phyloP scores from a whole-genome alignment of 2,797 vertebrate species.

The Scolopax bukidnonensis region DNA sequence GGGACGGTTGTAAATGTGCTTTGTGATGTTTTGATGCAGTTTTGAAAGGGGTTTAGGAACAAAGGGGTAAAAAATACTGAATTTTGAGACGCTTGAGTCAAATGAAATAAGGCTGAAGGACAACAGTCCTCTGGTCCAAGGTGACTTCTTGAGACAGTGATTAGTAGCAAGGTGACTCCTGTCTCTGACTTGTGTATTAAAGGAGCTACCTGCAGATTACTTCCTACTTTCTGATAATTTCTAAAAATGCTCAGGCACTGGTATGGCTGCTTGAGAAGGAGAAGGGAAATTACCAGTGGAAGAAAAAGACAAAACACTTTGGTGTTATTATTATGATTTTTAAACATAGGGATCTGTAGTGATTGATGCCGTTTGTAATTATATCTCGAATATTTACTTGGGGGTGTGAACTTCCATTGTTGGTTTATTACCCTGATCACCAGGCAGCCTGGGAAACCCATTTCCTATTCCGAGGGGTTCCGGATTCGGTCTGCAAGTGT shows the following conservation, averaged over 20 bases:
- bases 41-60: not conserved
- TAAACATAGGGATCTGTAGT: not conserved
- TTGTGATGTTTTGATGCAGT: not conserved
- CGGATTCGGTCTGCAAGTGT: not conserved
- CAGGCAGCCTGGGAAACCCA: not conserved
- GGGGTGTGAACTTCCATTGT: not conserved
- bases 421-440: not conserved
- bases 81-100: not conserved
- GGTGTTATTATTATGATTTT: not conserved
- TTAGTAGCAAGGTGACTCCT: not conserved
- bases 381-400: not conserved
- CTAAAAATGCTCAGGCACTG: not conserved
- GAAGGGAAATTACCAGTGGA: not conserved
- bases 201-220: not conserved
- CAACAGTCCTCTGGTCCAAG: not conserved
- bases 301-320: not conserved
- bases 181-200: not conserved
- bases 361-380: not conserved
- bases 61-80: not conserved
- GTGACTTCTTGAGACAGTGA: not conserved
- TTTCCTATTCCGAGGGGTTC: not conserved
- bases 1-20: not conserved
- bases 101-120: not conserved
- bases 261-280: not conserved
- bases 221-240: not conserved